Base-by-base conservation (phyloP, 2,797 vertebrate species). In the Platyrinchus mystaceus region DNA sequence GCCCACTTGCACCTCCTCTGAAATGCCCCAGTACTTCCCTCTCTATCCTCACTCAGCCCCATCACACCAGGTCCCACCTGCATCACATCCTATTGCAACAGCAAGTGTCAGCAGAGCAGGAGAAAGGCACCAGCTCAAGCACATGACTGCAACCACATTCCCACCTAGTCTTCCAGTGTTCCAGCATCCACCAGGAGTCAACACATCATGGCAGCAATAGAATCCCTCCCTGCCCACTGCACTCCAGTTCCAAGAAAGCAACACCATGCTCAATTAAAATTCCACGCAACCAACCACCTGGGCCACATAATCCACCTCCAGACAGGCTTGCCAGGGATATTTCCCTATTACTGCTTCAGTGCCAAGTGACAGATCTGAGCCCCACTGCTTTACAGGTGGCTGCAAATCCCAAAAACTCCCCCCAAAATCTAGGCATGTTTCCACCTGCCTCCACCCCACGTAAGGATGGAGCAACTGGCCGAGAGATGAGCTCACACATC, bases 401-500 rank as follows among this genome's bases (percentile, higher is more conserved):
- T 49, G 34, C 22, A 78, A 86, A 90, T 55, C 34, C 16, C n/a
- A n/a, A n/a, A n/a, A n/a, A n/a, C n/a, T n/a, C 27, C 34, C 55
- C 46, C 14, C 0, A 10, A 87, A 84, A 58, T 8, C 2, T 1
- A 69, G 32, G 34, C 17, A 28, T 28, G 7, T 55, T 93, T 71
- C 55, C 41, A 86, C 26, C 36, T 46, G 70, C 59, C 34, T 46
- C 37, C 34, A 50, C 32, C 15, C 22, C 3, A 8, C 32, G 14
- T 7, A 46, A 58, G 58, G 62, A 53, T 23, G 22, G 58, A 89
- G 58, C 0, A 0, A 74, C 52, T 4, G 0, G 69, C 39, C 39
- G 14, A 75, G 46, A 77, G 37, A 30, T 1, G 55, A 89, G 41
- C 3, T 7, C 67, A 30, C 39, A 70, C 24, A 36, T 28, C 36